Evolutionary conservation across 2,113 vertebrate genomes (phyloP).

Genomic region (Xenopus borealis): DNA sequence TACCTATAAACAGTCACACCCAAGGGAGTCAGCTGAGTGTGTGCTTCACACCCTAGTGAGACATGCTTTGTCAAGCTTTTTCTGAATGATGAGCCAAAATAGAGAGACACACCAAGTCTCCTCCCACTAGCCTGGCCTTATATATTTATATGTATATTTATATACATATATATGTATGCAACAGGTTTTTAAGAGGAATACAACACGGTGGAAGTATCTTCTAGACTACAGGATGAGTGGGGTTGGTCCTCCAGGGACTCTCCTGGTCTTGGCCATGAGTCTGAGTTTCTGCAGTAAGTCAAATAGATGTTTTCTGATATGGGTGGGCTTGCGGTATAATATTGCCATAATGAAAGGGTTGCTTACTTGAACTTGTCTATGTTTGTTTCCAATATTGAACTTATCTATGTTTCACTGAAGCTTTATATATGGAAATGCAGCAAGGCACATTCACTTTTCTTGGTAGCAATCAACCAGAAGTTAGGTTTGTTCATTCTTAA

Average conservation of each 20-base stretch:
- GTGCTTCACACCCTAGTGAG: conserved; percentile 40
- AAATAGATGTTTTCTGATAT: neutral
- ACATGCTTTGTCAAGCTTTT: conserved; percentile 36
- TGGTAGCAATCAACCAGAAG: too few relatives aligned
- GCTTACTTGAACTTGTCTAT: too few relatives aligned
- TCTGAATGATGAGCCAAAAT: conserved; percentile 21
- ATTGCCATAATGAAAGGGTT: too few relatives aligned
- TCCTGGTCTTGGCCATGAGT: conserved; percentile 12
- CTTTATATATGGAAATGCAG: too few relatives aligned
- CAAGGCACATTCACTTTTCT: too few relatives aligned
- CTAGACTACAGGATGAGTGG: conserved; percentile 21
- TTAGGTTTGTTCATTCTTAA: too few relatives aligned
- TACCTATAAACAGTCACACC: conserved; percentile 40
- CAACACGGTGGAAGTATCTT: neutral
- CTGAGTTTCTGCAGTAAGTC: conserved; percentile 26
- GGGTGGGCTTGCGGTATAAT: too few relatives aligned
- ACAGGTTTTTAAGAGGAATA: too few relatives aligned
- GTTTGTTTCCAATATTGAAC: too few relatives aligned
- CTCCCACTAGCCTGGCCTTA: conserved; percentile 14
- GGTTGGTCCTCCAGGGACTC: neutral
- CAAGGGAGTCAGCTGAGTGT: conserved; percentile 31
- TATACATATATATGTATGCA: neutral
- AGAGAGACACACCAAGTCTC: neutral
- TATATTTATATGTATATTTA: conserved; percentile 1
- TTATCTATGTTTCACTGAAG: too few relatives aligned